A percentile compares a stretch with the other conserved stretches of the same genome.
phyloP scores from a whole-genome alignment of 2,113 vertebrate species.

The Heterochromis multidens region DNA sequence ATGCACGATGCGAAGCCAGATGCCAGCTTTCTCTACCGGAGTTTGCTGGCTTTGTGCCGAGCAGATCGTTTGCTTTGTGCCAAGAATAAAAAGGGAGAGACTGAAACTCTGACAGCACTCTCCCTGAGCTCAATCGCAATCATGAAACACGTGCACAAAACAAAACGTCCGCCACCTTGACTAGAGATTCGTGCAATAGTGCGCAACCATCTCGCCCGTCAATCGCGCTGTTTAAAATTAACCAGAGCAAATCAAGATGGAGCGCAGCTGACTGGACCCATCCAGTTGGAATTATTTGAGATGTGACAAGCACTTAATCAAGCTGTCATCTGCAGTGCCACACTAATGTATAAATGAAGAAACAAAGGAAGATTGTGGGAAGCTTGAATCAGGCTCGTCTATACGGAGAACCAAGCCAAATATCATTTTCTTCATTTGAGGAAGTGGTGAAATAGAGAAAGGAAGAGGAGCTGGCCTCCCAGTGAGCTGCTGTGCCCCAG shows the following conservation, averaged over 20 bases:
- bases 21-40: constrained; percentile 27
- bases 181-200: background rate
- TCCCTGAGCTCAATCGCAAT: constrained; percentile 13
- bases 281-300: constrained; percentile 25
- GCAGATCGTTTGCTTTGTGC: constrained; percentile 47
- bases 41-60: constrained; percentile 41
- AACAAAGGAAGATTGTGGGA: background rate
- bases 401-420: constrained; percentile 10
- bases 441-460: constrained; percentile 27
- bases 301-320: constrained; percentile 55
- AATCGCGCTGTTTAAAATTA: constrained; percentile 18
- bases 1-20: constrained; percentile 18
- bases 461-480: constrained; percentile 47
- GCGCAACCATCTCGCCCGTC: background rate
- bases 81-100: constrained; percentile 31
- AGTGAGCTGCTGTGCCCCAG: constrained; percentile 41
- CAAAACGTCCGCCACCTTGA: constrained; percentile 37
- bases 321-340: constrained; percentile 11
- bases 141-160: constrained; percentile 35
- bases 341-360: constrained; percentile 14
- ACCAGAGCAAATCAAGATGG: constrained; percentile 33
- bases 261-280: background rate
- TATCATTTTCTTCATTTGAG: constrained; percentile 46
- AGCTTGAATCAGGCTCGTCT: constrained; percentile 6
- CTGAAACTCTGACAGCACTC: constrained; percentile 13